Base-by-base conservation (phyloP, 2,888 invertebrate species). In the Apoda limacodes region DNA sequence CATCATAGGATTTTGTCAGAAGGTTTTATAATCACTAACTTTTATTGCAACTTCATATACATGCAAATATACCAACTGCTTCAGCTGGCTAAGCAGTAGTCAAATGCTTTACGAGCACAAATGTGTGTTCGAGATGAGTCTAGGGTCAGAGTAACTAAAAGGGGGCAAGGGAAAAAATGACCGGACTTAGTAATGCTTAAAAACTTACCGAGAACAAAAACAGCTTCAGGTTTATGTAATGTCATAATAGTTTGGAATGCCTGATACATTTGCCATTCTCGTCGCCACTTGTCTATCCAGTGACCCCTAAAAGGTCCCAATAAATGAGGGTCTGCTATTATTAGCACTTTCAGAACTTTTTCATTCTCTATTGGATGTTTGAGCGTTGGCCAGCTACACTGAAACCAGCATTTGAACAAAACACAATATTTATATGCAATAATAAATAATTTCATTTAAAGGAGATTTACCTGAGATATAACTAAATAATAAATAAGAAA, bases 181-280 rank as follows among this genome's bases (percentile, higher is more conserved):
- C n/a, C n/a, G n/a, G n/a, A n/a, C n/a, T n/a, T n/a, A n/a, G n/a
- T n/a, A n/a, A n/a, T n/a, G n/a, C n/a, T n/a, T n/a, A n/a, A 17
- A 17, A 14, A 45, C 58, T 58, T 63, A 92, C 93, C 94, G 48
- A 98, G 74, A 43, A 98, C 83, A 75, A 99, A 97, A 9, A 98
- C 89, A 15, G 90, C 84, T 45, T 98, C 92, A 2, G 98, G 98
- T 39, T 82, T 82, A 50, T 95, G 90, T 21, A 95, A 52, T 1
- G 74, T 60, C 48, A 94, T 83, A 2, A 93, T 88, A 9, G 95
- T 88, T 75, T 94, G 92, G 62, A 94, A 99, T 1, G 94, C 85
- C 51, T 92, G 84, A 46, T 92, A 85, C 98, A 99, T 99, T 71
- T 98, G 98, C 96, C 95, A 98, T 75, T 99, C 98, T 47, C 96